Evolutionary conservation across 2,888 invertebrate species (phyloP).

Genomic region (Dendrolimus pini): DNA sequence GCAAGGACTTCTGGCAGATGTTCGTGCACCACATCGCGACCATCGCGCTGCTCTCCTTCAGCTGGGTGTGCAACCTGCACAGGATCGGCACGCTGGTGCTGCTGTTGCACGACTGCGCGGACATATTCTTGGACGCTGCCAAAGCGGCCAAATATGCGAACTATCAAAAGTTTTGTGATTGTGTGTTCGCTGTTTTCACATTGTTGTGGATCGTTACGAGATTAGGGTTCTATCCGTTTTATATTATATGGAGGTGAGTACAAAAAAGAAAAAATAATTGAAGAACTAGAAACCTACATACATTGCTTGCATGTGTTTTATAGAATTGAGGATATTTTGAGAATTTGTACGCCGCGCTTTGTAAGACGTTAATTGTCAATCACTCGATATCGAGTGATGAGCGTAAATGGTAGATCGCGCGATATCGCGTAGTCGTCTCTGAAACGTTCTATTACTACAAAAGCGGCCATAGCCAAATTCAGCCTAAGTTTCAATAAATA

Average conservation of each 20-base stretch:
- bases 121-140: conserved; percentile 94
- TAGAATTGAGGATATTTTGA: no score
- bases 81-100: conserved; percentile 94
- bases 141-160: conserved; percentile 96
- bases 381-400: no score
- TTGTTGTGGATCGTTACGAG: conserved; percentile 94
- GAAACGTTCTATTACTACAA: no score
- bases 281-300: no score
- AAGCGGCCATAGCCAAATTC: no score
- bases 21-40: conserved; percentile 98
- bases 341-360: no score
- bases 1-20: conserved; percentile 99
- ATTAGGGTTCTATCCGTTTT: conserved; percentile 91
- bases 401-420: no score
- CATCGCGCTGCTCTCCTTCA: conserved; percentile 91
- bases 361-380: no score
- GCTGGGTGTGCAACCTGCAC: conserved; percentile 96
- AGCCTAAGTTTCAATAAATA: no score
- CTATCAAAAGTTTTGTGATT: conserved; percentile 91
- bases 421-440: no score
- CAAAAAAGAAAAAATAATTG: no score
- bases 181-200: conserved; percentile 91
- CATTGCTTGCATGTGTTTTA: no score
- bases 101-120: conserved; percentile 91
- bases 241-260: conserved; percentile 87